A percentile compares a stretch with the other conserved stretches of the same genome.
Evolutionary conservation across 92 coral and sea anemone species (phyloP).

Genomic region (Epizoanthus scotinus): DNA sequence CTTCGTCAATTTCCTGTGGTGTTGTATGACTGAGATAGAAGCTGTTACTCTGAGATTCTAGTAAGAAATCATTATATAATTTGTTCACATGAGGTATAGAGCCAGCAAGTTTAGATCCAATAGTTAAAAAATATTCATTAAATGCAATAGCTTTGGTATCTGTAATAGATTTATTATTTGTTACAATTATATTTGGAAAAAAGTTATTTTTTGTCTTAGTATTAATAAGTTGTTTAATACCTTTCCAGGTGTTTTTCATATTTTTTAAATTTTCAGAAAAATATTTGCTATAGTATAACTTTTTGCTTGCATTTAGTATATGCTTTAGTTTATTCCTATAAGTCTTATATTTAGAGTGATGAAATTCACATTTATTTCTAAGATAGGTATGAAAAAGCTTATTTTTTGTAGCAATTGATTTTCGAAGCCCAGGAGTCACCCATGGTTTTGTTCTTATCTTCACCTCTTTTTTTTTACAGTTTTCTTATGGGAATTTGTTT

Average conservation of each 20-base stretch:
- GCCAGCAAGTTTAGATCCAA: no score
- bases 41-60: no score
- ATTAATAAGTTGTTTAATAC: conserved; percentile 33
- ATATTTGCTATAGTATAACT: conserved; percentile 2
- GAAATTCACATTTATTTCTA: neutral
- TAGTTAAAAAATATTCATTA: no score
- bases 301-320: conserved; percentile 36
- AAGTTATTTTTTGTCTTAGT: neutral
- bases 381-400: neutral
- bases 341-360: conserved; percentile 32
- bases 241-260: conserved; percentile 31
- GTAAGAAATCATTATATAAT: no score
- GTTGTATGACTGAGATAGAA: no score
- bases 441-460: neutral
- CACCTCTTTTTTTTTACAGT: conserved; percentile 3
- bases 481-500: neutral
- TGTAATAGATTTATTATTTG: neutral
- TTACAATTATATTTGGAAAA: neutral
- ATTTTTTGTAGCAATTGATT: neutral
- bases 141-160: no score
- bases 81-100: no score
- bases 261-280: no score
- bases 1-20: no score
- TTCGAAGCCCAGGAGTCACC: no score
- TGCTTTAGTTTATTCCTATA: no score